Evolutionary conservation across 2,888 invertebrate species (phyloP), one percentile per base, ranked within the genome.

Genomic region (Phaedon cochleariae): DNA sequence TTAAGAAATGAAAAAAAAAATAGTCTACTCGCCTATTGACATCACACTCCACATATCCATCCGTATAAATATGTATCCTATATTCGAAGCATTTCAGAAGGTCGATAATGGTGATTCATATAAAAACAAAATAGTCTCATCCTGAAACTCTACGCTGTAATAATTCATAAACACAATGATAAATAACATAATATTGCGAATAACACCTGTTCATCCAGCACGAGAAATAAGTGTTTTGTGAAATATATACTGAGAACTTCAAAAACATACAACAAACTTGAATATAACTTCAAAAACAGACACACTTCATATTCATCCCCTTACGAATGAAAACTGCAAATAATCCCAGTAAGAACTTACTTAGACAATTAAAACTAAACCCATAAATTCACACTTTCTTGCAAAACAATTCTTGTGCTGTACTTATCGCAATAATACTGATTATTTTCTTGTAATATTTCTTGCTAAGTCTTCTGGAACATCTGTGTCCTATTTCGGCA

Each of bases 341-440:
- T 67, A 64, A 65, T 61, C 51, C 59, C 60, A 29, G 41, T 58
- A 17, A 57, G 57, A 51, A 67, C 59, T 63, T 63, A 62, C 68
- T 70, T 71, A 67, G 67, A 57, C 68, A 71, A 71, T 71, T 71
- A 67, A 65, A 72, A 72, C 70, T 62, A 65, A 64, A 63, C 59
- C 26, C 65, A 62, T 72, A 72, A 72, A 72, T 72, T 59, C 37
- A 52, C 61, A 62, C 64, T 72, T 72, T 70, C 70, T 72, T 71
- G 64, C 68, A 62, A 67, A 68, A 52, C 68, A 67, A 67, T 68
- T 67, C 68, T 71, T 68, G 64, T 58, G 59, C 61, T n/a, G 51
- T 66, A 64, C 67, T 67, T 67, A 67, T 48, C 45, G 59, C 55
- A 65, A 66, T 71, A 69, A 69, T 72, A 53, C 59, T 71, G 65